Evolutionary conservation across 2,113 vertebrate species (phyloP), one percentile per base, ranked within the genome.

Genomic region (Rousettus leschenaultii): DNA sequence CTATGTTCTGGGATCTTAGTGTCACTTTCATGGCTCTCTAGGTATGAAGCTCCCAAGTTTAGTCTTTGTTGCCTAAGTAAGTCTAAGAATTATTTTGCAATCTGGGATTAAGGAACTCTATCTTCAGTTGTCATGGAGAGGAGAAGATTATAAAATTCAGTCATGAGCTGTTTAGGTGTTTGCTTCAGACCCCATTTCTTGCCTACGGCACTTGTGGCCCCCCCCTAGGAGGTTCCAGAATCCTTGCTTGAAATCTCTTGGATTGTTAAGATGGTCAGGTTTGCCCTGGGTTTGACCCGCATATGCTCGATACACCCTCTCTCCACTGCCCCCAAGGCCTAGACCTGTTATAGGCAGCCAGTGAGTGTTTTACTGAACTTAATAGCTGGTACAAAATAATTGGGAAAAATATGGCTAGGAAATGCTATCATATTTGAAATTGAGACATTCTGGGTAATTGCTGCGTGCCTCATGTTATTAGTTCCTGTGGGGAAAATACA

Each of bases 371-470:
- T 53, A 48, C 63, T 85, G 84, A 90, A 68, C 33, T 57, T 85
- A 82, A 82, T 24, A 61, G 22, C 24, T 59, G 18, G 73, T 93
- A 24, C 86, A 89, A 98, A 82, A 84, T 89, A 86, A 59, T 87
- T 94, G 11, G n/a, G 85, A 77, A 93, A 78, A 48, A 33, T 16
- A 33, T 18, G 86, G 53, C 74, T 77, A 43, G 82, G 53, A 97
- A 97, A 97, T 95, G 79, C 45, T 68, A 40, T 92, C 65, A 48
- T 70, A 91, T 26, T 97, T 93, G 84, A 96, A 94, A 94, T 19
- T 82, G 92, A 89, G 80, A 95, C 82, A 89, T 90, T 90, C 24
- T 66, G 57, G 89, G 87, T 85, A 91, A 85, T 97, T 93, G 71
- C 83, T 77, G 86, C 85, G 2, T 94, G 59, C 71, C 95, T 98